Percentiles rank a stretch among this genome's conserved stretches.
Conservation (phyloP, 2,797 vertebrate species). For the Hylomyscus alleni region DNA sequence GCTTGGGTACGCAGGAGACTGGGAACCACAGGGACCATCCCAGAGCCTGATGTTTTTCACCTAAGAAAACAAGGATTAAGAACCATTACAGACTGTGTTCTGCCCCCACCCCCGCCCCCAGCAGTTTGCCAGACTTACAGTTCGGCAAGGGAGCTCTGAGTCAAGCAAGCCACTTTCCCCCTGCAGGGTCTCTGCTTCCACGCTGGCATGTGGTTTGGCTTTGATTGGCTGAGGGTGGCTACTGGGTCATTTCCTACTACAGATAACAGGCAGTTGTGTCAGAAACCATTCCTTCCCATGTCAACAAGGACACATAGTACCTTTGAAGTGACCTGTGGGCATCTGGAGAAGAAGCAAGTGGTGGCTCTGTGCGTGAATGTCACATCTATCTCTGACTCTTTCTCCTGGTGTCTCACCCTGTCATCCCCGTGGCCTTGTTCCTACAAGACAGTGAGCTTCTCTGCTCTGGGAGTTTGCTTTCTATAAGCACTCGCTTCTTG, state of each 20-base stretch:
- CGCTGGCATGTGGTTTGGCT: not conserved
- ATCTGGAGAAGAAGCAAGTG: not conserved
- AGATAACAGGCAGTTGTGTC: not conserved
- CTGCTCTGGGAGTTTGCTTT: not conserved
- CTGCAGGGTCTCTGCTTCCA: not conserved
- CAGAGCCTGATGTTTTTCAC: not conserved
- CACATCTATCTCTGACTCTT: not conserved
- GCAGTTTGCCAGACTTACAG: not conserved
- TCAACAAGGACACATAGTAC: not conserved
- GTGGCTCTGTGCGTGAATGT: not conserved
- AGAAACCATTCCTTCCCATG: not conserved
- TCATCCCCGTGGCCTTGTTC: not conserved
- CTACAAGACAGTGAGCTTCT: not conserved
- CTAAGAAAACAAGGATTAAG: not conserved
- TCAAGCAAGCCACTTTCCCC: not conserved
- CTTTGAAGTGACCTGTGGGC: not conserved
- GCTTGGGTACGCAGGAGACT: not conserved
- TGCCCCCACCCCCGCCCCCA: no score
- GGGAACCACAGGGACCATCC: not conserved
- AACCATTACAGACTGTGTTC: not conserved
- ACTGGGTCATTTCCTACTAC: not conserved
- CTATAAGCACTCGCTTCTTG: not conserved
- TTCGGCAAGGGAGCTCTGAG: not conserved
- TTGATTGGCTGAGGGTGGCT: not conserved
- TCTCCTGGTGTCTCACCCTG: not conserved